Base-by-base conservation (phyloP, 2,888 invertebrate genomes). In the Orthosia gracilis region DNA sequence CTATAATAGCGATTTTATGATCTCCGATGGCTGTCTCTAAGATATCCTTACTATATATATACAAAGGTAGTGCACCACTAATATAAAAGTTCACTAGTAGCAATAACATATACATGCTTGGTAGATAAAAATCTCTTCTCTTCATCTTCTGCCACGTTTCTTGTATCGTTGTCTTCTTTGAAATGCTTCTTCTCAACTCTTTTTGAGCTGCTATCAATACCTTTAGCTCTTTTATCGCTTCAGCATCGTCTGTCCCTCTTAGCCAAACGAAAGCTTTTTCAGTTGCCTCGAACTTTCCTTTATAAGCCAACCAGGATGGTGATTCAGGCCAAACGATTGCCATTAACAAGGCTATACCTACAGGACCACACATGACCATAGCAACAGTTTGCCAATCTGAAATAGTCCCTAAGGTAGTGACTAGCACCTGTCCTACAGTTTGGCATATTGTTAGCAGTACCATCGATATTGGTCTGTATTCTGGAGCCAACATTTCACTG, bases 401-500 rank as follows among this genome's bases (percentile, higher is more conserved):
- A 40, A 79, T 11, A 49, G 66, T 66, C 0, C 77, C 77, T 57
- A 78, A 49, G 2, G 57, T 58, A 4, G 40, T 49, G 3, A 73
- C 73, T 2, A 79, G 13, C 1, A 78, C 47, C 0, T 63, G 73
- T 9, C 84, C 85, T 0, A 78, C 0, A 47, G 73, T 67, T 67
- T 85, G 85, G 21, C 40, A 78, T 2, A 84, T 65, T 1, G 45
- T 78, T 55, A 86, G 55, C 1, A 85, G 58, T n/a, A 76, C 63
- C 80, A 84, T 71, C 21, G 78, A 81, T 3, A 52, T 26, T 1
- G 78, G 76, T 50, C 85, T 79, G 18, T 80, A 83, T 61, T 69
- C 76, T 15, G 85, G 85, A 31, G 78, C 80, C 17, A 86, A 47
- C 83, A 86, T 84, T 79, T 86, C 85, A 68, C 86, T 84, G 12